Evolutionary conservation across 1,140 invertebrate species (phyloP), one percentile per base, ranked within the genome.

Genomic region (Papilio glaucus): DNA sequence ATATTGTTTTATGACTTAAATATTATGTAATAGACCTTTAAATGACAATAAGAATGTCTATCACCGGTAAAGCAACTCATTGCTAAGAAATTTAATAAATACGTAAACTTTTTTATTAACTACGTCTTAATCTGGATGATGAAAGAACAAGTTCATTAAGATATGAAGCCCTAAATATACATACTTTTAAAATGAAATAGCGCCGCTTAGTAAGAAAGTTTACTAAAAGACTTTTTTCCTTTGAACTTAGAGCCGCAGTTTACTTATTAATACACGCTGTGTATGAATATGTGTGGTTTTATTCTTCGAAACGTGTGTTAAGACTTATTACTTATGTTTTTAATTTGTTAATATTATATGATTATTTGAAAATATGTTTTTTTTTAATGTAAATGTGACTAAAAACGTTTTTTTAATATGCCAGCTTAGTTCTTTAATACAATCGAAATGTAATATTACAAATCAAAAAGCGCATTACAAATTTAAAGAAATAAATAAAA

Each of bases 181-280:
- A 57, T 24, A 57, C 24, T 26, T 57, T 24, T 57, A 24, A 24
- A 57, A 57, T 57, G 10, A 57, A 57, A 57, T 57, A 57, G 49
- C 49, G 49, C 21, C 9, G 9, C 49, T 57, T 4, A 21, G 9
- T 24, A 57, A 24, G 49, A 57, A 24, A 57, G 49, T 24, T 57
- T 57, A 24, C 18, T 57, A 57, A 57, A 49, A 26, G 24, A 21
- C 21, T 57, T 57, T 57, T n/a, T 26, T 6, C 49, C 21, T 57
- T 57, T 57, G 49, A 57, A 24, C 18, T 57, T 24, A 57, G 49
- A 26, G 9, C 18, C 21, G 49, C 9, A 53, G 18, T 10, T 53
- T 24, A 13, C 21, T 57, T 57, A 24, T 26, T 57, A 24, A 57
- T 24, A 57, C 24, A 13, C 10, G 21, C 21, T 26, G 9, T 26